Evolutionary conservation across 2,113 vertebrate genomes (phyloP).

Genomic region (Rhadina sibilatrix): DNA sequence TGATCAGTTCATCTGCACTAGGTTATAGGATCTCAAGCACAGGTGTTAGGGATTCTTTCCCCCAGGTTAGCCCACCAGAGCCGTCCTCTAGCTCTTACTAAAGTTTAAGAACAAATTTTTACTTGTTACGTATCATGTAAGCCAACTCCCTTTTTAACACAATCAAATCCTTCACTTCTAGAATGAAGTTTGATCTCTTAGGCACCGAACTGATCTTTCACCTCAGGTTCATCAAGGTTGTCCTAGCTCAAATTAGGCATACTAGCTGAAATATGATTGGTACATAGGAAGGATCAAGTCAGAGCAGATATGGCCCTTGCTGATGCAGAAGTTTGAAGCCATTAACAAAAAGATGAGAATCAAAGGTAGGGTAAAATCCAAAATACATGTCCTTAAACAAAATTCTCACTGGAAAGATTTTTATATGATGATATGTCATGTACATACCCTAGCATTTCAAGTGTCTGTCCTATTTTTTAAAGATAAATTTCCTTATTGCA

Average conservation of each 20-base stretch:
- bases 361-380: neutral
- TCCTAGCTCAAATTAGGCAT: neutral
- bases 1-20: neutral
- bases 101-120: neutral
- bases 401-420: neutral
- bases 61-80: neutral
- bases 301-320: neutral
- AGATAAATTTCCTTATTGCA: neutral
- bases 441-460: neutral
- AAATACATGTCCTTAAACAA: neutral
- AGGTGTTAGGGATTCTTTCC: neutral
- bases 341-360: neutral
- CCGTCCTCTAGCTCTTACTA: neutral
- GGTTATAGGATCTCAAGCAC: fast-evolving
- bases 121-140: neutral
- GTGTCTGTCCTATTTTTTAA: neutral
- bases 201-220: fast-evolving
- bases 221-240: neutral
- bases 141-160: neutral
- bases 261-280: neutral
- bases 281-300: neutral
- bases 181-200: neutral
- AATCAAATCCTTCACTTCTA: neutral
- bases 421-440: neutral
- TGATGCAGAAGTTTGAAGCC: neutral